These are phyloP conservation scores for Litoditis marina DNA, from an alignment of 2,888 invertebrate species.

Conservation along the genomic window DNA sequence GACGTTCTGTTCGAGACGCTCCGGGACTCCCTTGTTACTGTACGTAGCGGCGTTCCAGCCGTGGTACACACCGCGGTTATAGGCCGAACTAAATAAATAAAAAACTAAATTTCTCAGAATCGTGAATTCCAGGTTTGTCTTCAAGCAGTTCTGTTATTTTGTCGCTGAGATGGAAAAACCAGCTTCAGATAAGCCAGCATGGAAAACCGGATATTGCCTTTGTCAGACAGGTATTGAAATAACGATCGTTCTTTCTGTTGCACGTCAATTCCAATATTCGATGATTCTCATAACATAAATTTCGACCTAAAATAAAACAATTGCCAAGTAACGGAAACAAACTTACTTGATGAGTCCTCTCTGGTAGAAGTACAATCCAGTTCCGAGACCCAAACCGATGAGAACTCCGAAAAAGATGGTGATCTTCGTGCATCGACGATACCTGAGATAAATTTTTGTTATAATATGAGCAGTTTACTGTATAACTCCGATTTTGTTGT, in stretches of 20 bases:
- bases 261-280: no score
- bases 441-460: slow-evolving; percentile 15
- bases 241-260: no score
- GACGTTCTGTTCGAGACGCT: slow-evolving; percentile 51
- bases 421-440: slow-evolving; percentile 37
- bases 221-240: no score
- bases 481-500: no score
- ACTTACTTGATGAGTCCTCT: slow-evolving; percentile 37
- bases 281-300: no score
- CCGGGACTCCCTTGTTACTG: slow-evolving; percentile 39
- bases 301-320: neutral
- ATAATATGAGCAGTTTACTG: neutral
- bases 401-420: slow-evolving; percentile 29
- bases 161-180: no score
- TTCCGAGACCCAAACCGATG: slow-evolving; percentile 33
- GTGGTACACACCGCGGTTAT: slow-evolving; percentile 41
- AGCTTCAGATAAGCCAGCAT: no score
- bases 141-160: no score
- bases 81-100: slow-evolving; percentile 32
- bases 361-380: slow-evolving; percentile 40
- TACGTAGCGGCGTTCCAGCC: slow-evolving; percentile 42
- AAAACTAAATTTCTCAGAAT: no score
- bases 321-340: neutral
- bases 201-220: no score
- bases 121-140: no score